Base-by-base conservation (phyloP, 2,888 invertebrate genomes). In the Standfussiana lucernea region DNA sequence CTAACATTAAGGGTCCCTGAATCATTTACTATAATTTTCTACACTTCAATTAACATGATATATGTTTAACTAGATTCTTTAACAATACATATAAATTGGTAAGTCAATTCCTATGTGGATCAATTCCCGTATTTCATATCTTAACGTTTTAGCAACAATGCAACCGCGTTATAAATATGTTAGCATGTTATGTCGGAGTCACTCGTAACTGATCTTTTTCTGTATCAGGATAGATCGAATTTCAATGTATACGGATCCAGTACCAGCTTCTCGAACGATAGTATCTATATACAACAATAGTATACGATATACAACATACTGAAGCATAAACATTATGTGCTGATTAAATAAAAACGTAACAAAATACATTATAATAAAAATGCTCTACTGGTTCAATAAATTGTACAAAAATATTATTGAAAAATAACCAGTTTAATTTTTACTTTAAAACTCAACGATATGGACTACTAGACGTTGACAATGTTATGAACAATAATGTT, bases 1-100 rank as follows among this genome's bases (percentile, higher is more conserved):
- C 89, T 92, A 91, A 89, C 86, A 87, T 75, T 85, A 86, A 88
- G 86, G 91, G 90, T 90, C 89, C 91, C 88, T 86, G 87, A 89
- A 86, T 89, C 88, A 81, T 75, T 86, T 79, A 79, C 47, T 85
- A 84, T 84, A 84, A 86, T 89, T 88, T 81, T 72, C 88, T 89
- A 88, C 75, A 80, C 67, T 84, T 89, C 80, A 79, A 86, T 83
- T 84, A 88, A 86, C 85, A 85, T 82, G 85, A 76, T 85, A 79
- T 79, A 86, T 61, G 75, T 80, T 84, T 82, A 88, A 86, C 89
- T 88, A 86, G 74, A 86, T 76, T 79, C 32, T 86, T 88, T 88
- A 84, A 88, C 86, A 88, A 82, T 80, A 88, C 78, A 79, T 80
- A 86, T 79, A 77, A 80, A 76, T 50, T 80, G 79, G 80, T 80